Evolutionary conservation across 2,113 vertebrate genomes (phyloP), one percentile per base, ranked within the genome.

Genomic region (Emberiza fucata): DNA sequence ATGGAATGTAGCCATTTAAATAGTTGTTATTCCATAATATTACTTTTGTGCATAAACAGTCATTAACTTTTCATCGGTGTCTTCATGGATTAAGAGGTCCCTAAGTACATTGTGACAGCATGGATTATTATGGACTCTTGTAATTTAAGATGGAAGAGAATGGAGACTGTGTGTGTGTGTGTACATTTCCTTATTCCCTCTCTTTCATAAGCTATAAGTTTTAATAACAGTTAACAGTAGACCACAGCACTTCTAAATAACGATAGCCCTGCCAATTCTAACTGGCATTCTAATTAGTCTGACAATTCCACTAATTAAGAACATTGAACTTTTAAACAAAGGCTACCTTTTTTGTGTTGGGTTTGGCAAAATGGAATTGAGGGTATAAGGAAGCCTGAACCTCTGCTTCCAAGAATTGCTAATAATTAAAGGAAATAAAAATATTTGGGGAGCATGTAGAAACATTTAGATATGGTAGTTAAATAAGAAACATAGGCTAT

Each of bases 311-410:
- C 96, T 98, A 98, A 98, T 98, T 97, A 98, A 98, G 96, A 97
- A 95, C 97, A 98, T 97, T 98, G 98, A 98, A 98, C 97, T 98
- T 98, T 98, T 98, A 97, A 98, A 97, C 93, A 98, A 98, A 98
- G 94, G 91, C 96, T 97, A 97, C 97, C 92, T 81, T 96, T 93
- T 97, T 97, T 96, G 94, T 95, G 95, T 97, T 97, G 88, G 87
- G 85, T 97, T 97, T 95, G 94, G 95, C 94, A 96, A 97, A 98
- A 98, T 95, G 91, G 93, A 97, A 97, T 93, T 93, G 76, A 94
- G 65, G 65, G 82, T 83, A 37, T 31, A 66, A 39, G 61, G 40
- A 65, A 95, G n/a, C 21, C 88, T 84, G 76, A 93, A 63, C 86
- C 81, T 75, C 73, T 88, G 33, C 42, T 87, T 57, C 42, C 72